phyloP scores from a whole-genome alignment of 1,140 invertebrate genomes.

The Trichomalopsis sarcophagae region DNA sequence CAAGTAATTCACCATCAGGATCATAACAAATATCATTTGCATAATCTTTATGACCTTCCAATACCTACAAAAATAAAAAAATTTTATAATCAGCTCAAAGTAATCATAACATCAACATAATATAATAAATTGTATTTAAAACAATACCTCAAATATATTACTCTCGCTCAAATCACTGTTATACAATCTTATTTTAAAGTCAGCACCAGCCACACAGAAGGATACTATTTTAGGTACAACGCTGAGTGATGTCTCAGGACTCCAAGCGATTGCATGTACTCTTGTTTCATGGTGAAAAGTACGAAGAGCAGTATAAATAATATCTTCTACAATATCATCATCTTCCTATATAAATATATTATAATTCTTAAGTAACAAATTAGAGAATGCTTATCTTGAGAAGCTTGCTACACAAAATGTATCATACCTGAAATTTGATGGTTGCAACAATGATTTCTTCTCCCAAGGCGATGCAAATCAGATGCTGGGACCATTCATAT shows the following conservation, averaged over 20 bases:
- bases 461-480: conserved; percentile 72
- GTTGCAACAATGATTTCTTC: conserved; percentile 71
- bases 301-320: conserved; percentile 65
- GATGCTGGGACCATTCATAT: conserved; percentile 74
- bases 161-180: conserved; percentile 76
- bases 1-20: conserved; percentile 80
- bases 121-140: conserved; percentile 35
- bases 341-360: conserved; percentile 64
- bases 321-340: conserved; percentile 68
- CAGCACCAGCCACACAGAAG: conserved; percentile 77
- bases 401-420: background rate
- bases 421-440: conserved; percentile 73
- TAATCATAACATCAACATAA: background rate
- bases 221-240: conserved; percentile 77
- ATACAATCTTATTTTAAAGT: conserved; percentile 77
- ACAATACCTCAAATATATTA: conserved; percentile 71
- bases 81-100: background rate
- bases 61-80: conserved; percentile 67
- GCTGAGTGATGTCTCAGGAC: conserved; percentile 79
- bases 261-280: conserved; percentile 77
- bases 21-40: conserved; percentile 84
- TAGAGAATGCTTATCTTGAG: background rate
- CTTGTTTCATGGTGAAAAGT: conserved; percentile 75
- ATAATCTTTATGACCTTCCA: conserved; percentile 82
- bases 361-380: conserved; percentile 21